Evolutionary conservation across 1,140 invertebrate genomes (phyloP).

Genomic region (Caenorhabditis remanei): DNA sequence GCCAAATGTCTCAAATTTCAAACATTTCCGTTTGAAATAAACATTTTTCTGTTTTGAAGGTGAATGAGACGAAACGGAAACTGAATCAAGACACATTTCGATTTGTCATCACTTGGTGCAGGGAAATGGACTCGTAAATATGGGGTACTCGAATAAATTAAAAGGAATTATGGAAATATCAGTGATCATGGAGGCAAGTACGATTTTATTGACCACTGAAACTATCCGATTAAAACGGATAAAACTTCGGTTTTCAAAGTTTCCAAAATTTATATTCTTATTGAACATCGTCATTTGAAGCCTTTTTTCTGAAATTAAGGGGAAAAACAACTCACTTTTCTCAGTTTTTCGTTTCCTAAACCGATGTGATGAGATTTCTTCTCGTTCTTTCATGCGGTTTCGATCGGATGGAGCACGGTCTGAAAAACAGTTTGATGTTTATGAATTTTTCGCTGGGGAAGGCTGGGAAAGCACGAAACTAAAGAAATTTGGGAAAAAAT

Average conservation of each 20-base stretch:
- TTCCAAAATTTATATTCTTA: background rate
- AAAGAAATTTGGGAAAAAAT: too few species aligned
- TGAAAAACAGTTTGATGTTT: too few species aligned
- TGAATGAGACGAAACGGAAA: slow-evolving; percentile 48
- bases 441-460: too few species aligned
- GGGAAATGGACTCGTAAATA: background rate
- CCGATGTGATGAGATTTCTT: background rate
- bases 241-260: too few species aligned
- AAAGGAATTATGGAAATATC: background rate
- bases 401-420: background rate
- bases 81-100: background rate
- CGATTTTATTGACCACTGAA: background rate
- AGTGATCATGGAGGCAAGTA: background rate
- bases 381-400: background rate
- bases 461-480: too few species aligned
- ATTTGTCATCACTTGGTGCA: background rate
- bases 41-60: background rate
- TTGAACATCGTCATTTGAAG: too few species aligned
- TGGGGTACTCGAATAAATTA: background rate
- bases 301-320: too few species aligned
- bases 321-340: slow-evolving; percentile 10
- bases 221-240: background rate
- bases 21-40: slow-evolving; percentile 47
- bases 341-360: background rate
- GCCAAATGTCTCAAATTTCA: slow-evolving; percentile 23